phyloP scores from a whole-genome alignment of 2,797 vertebrate genomes.

The Tragopan temminckii region DNA sequence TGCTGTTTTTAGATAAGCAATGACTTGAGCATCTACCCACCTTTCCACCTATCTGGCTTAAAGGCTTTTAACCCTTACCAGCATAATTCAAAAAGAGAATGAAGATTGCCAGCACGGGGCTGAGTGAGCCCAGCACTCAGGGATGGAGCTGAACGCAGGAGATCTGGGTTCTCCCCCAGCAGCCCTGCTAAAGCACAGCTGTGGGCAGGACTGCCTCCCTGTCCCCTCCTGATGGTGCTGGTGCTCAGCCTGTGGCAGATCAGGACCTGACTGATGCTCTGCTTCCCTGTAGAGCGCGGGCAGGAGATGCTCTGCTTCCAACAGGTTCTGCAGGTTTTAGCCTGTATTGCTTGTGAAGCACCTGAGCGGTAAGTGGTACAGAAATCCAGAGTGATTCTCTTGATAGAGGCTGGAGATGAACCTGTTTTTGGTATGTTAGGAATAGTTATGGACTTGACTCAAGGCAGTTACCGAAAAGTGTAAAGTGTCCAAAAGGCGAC shows the following conservation, averaged over 20 bases:
- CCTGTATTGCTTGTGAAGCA: constrained; percentile 55
- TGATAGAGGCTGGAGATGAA: not conserved
- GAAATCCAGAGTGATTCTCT: constrained; percentile 27
- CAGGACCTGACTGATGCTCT: not conserved
- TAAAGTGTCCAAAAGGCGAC: not conserved
- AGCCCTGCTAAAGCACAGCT: fast-evolving
- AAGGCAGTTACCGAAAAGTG: constrained; percentile 5
- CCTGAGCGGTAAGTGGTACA: not conserved
- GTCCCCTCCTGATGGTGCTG: not conserved
- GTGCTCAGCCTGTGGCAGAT: fast-evolving
- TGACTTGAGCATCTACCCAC: not conserved
- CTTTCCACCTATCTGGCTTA: not conserved
- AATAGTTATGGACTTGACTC: not conserved
- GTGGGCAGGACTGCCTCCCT: fast-evolving
- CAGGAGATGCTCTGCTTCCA: not conserved
- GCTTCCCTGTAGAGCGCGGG: not conserved
- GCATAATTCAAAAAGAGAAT: not conserved
- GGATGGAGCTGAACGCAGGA: not conserved
- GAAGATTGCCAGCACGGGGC: not conserved
- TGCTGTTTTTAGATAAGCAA: not conserved
- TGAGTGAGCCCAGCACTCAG: fast-evolving
- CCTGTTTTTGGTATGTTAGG: constrained; percentile 25
- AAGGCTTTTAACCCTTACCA: not conserved
- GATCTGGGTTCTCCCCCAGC: not conserved
- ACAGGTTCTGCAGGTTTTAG: not conserved